phyloP scores from a whole-genome alignment of 2,888 invertebrate genomes.

The Cephus pygmeus region DNA sequence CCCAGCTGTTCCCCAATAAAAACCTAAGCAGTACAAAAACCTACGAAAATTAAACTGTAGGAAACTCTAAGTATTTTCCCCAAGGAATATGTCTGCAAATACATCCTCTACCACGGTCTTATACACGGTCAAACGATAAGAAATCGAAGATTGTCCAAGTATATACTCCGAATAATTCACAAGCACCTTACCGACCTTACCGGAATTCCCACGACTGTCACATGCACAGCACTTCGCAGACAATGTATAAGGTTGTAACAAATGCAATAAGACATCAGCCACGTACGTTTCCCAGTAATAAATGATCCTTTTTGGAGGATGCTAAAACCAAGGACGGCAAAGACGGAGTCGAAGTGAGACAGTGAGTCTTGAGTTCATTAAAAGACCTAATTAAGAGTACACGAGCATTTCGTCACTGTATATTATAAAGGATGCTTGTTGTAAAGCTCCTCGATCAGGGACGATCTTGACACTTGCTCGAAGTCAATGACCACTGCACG shows the following conservation, averaged over 20 bases:
- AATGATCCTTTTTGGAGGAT: background rate
- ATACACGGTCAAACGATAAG: background rate
- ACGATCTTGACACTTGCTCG: conserved; percentile 46
- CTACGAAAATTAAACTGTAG: background rate
- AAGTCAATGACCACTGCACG: conserved; percentile 48
- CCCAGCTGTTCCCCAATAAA: background rate
- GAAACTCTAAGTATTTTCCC: background rate
- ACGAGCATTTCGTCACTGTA: background rate
- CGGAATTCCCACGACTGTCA: background rate
- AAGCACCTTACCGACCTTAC: background rate
- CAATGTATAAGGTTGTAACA: background rate
- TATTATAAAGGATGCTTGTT: background rate
- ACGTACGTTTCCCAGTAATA: background rate
- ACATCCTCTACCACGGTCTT: background rate
- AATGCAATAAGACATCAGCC: background rate
- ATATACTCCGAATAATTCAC: background rate
- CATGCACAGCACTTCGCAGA: background rate
- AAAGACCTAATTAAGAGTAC: background rate
- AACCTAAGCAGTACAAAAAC: background rate
- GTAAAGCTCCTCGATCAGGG: background rate
- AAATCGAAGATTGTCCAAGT: background rate
- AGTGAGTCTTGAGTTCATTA: background rate
- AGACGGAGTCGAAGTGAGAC: background rate
- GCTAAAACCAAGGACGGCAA: background rate
- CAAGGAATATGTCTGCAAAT: background rate